Percentiles rank a stretch among this genome's conserved stretches.
Evolutionary conservation across 1,140 invertebrate genomes (phyloP).

Genomic region (Scaptomyza montana): DNA sequence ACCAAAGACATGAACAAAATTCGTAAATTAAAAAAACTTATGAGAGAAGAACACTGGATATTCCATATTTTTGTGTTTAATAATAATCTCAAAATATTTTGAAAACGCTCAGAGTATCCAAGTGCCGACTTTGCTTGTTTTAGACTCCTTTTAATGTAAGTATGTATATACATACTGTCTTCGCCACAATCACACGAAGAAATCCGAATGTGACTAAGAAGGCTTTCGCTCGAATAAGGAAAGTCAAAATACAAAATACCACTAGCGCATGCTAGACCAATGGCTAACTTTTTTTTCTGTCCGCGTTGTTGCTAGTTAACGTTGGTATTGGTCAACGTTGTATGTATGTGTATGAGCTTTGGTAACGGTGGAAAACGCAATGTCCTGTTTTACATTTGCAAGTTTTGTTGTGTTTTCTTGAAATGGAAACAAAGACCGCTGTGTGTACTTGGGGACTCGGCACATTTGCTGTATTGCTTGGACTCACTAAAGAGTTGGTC

Average conservation of each 20-base stretch:
- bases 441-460: slow-evolving; percentile 24
- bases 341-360: slow-evolving; percentile 10
- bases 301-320: slow-evolving; percentile 8
- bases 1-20: background rate
- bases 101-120: slow-evolving; percentile 1
- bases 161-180: background rate
- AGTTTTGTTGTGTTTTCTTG: slow-evolving; percentile 59
- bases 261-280: slow-evolving; percentile 25
- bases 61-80: no score
- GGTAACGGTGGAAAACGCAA: slow-evolving; percentile 62
- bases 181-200: slow-evolving; percentile 38
- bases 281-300: slow-evolving; percentile 36
- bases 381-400: slow-evolving; percentile 76
- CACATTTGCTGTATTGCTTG: slow-evolving; percentile 17
- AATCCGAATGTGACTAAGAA: slow-evolving; percentile 49
- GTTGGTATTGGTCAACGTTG: background rate
- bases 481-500: slow-evolving; percentile 32
- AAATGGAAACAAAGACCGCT: slow-evolving; percentile 57
- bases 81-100: no score
- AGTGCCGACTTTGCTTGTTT: slow-evolving; percentile 10
- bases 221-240: slow-evolving; percentile 7
- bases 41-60: no score
- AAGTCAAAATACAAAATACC: slow-evolving; percentile 26
- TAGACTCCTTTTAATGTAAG: slow-evolving; percentile 9
- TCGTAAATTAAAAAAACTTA: background rate